These are phyloP conservation scores for Saguinus oedipus DNA, from an alignment of 2,797 vertebrate genomes.

Conservation along the genomic window DNA sequence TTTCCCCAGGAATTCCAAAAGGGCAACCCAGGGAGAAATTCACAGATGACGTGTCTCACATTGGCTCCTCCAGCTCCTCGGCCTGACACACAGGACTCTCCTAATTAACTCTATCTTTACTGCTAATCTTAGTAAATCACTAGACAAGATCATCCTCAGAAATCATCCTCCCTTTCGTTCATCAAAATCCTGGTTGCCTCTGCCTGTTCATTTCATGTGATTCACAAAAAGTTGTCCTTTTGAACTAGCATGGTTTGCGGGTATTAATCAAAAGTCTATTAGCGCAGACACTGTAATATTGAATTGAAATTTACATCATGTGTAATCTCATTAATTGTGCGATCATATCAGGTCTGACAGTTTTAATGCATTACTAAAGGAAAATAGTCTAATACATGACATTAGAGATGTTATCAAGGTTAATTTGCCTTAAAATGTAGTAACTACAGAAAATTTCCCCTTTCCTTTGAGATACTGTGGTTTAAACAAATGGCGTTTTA, in stretches of 20 bases:
- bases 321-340: slow-evolving; percentile 67
- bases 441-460: slow-evolving; percentile 40
- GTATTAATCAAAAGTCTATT: not conserved
- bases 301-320: slow-evolving; percentile 70
- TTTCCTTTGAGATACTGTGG: slow-evolving; percentile 7
- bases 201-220: fast-evolving
- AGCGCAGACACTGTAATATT: slow-evolving; percentile 34
- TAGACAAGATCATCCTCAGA: not conserved
- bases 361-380: slow-evolving; percentile 70
- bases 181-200: not conserved
- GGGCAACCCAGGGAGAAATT: not conserved
- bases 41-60: fast-evolving
- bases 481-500: not conserved
- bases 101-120: slow-evolving; percentile 20
- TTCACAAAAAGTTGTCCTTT: slow-evolving; percentile 8
- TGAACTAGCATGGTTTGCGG: not conserved
- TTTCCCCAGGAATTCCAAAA: not conserved
- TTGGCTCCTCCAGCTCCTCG: not conserved
- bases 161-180: not conserved
- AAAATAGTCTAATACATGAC: slow-evolving; percentile 53
- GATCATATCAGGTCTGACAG: slow-evolving; percentile 64
- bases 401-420: slow-evolving; percentile 70
- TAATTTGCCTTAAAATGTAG: slow-evolving; percentile 71
- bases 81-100: not conserved
- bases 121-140: not conserved